phyloP scores from a whole-genome alignment of 2,113 vertebrate species.

The Panthera leo region DNA sequence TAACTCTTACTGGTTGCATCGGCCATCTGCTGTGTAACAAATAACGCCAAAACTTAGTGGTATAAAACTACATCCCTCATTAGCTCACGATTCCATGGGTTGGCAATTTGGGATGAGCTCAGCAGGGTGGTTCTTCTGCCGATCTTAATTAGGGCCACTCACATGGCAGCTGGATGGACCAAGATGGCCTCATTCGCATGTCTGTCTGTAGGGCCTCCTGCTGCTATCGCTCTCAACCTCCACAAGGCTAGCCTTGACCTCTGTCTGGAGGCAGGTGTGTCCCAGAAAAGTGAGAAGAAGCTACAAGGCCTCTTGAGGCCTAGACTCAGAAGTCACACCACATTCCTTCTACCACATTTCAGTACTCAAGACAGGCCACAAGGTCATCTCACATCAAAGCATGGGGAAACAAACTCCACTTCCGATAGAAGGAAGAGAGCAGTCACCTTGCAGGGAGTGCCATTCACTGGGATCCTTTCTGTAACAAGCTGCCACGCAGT shows the following conservation, averaged over 20 bases:
- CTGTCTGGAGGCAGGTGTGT: background rate
- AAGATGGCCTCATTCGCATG: background rate
- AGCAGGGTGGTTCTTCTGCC: background rate
- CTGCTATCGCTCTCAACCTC: background rate
- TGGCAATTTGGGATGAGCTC: background rate
- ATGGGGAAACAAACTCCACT: background rate
- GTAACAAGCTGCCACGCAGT: background rate
- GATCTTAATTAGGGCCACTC: background rate
- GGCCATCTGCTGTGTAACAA: background rate
- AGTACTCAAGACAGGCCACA: background rate
- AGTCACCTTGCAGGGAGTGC: background rate
- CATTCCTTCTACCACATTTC: background rate
- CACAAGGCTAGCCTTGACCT: background rate
- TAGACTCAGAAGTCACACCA: background rate
- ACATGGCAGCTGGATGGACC: too few relatives aligned
- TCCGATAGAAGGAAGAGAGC: background rate
- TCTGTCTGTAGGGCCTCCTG: background rate
- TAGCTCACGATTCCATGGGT: background rate
- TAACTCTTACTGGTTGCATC: background rate
- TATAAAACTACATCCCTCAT: background rate
- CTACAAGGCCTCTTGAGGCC: background rate
- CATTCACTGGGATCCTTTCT: background rate
- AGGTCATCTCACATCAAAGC: background rate
- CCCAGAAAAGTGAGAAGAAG: background rate
- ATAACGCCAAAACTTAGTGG: background rate